Percentiles rank a stretch among this genome's conserved stretches.
Conservation (phyloP, 2,888 invertebrate species). For the Caprella mutica region DNA sequence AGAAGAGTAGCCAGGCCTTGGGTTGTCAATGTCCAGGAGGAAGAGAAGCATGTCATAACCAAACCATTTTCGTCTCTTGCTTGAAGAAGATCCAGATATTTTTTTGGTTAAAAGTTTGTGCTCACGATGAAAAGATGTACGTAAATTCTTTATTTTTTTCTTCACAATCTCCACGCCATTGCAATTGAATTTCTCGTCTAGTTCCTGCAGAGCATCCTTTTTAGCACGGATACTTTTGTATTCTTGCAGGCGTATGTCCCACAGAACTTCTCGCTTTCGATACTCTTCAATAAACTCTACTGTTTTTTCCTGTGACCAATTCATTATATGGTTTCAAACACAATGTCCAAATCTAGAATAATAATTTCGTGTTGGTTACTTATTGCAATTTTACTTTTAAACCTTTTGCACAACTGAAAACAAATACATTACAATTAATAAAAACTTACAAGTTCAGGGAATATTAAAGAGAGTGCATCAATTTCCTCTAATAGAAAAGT, state of each 20-base stretch:
- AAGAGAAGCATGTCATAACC: too few relatives aligned
- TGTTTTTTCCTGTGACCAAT: constrained; percentile 10
- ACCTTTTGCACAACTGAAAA: too few relatives aligned
- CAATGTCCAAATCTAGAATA: not conserved
- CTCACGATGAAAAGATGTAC: not conserved
- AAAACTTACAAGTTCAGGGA: too few relatives aligned
- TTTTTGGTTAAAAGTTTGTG: not conserved
- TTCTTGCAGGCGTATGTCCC: constrained; percentile 8
- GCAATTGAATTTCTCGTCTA: not conserved
- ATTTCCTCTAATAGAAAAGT: too few relatives aligned
- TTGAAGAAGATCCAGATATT: too few relatives aligned
- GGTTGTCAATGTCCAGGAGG: too few relatives aligned
- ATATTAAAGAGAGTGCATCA: too few relatives aligned
- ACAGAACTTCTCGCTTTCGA: constrained; percentile 1
- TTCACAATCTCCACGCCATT: not conserved
- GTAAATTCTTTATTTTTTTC: not conserved
- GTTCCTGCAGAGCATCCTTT: not conserved
- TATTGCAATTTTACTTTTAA: too few relatives aligned
- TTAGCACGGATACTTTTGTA: constrained; percentile 1
- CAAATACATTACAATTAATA: too few relatives aligned
- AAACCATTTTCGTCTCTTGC: too few relatives aligned
- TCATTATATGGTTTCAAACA: constrained; percentile 17
- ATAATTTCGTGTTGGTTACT: too few relatives aligned
- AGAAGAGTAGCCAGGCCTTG: too few relatives aligned
- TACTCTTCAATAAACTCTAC: constrained; percentile 14